Base-by-base conservation (phyloP, 2,113 vertebrate genomes). In the Actenoides hombroni region DNA sequence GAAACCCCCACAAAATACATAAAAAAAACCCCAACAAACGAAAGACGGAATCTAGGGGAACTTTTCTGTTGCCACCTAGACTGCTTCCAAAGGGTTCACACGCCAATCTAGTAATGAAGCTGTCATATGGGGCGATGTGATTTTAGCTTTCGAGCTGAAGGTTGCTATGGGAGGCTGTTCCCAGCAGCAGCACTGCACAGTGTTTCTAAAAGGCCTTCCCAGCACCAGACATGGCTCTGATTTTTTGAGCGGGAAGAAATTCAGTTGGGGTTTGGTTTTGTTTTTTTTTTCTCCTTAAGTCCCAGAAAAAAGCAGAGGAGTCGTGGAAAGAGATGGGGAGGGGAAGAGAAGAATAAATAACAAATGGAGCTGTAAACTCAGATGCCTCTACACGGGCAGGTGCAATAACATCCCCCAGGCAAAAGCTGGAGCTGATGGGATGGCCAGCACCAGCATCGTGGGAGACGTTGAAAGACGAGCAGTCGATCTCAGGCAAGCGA, bases 111-210 rank as follows among this genome's bases (percentile, higher is more conserved):
- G 90, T 53, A 93, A 93, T 94, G 92, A 92, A 93, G 80, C 69
- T 86, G 80, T 90, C 37, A 18, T 17, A 75, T 4, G n/a, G 83
- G 83, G 60, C 81, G 95, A 93, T 44, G 79, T 33, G 86, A 92
- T 95, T 96, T 92, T 20, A 88, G 76, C 57, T 92, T 75, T 89
- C 60, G 31, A 94, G 93, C 69, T 91, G 73, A 56, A 94, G 89
- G 94, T 95, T 97, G 95, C 93, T 87, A 95, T 78, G 94, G 93
- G 65, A 95, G 69, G 96, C 69, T 86, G 35, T 48, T 95, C 86
- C 79, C 90, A 71, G 90, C 88, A 95, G 92, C 87, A 93, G 91
- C 6, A 1, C 56, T 67, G 81, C 13, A 56, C 35, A 19, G 64
- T 11, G 3, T 78, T 96, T 88, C 75, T 83, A 71, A 83, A 77